These are phyloP conservation scores for Scatophagus argus DNA, from an alignment of 2,113 vertebrate species.

Conservation along the genomic window DNA sequence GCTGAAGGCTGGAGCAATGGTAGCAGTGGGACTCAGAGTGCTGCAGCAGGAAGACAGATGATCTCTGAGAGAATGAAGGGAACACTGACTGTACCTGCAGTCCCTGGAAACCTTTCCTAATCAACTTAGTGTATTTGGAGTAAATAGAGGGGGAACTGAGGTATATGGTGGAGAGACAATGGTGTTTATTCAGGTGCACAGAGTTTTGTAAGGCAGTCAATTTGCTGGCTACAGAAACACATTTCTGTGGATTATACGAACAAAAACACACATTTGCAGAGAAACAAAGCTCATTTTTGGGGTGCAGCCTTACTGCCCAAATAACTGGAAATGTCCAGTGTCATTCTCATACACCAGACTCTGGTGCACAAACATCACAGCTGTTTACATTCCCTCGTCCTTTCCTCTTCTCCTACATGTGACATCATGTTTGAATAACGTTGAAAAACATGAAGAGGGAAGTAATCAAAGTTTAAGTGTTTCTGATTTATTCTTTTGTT, in stretches of 20 bases:
- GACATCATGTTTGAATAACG: conserved; percentile 27
- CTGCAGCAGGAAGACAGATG: conserved; percentile 64
- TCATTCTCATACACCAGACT: not conserved
- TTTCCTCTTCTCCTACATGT: not conserved
- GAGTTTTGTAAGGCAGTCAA: conserved; percentile 29
- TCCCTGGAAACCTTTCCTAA: conserved; percentile 45
- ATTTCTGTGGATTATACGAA: conserved; percentile 43
- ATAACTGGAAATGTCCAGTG: conserved; percentile 21
- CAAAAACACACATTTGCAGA: conserved; percentile 50
- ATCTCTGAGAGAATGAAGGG: conserved; percentile 36
- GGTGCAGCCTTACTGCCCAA: not conserved
- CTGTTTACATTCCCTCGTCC: conserved; percentile 17
- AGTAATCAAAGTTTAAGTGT: not conserved
- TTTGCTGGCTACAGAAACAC: conserved; percentile 19
- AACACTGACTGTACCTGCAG: conserved; percentile 46
- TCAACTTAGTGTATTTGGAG: conserved; percentile 45
- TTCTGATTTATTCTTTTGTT: not conserved
- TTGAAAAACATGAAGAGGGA: not conserved
- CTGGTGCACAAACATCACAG: conserved; percentile 23
- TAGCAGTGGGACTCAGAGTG: conserved; percentile 54
- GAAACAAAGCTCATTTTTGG: conserved; percentile 20
- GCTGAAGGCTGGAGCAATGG: conserved; percentile 27
- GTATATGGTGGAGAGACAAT: conserved; percentile 10
- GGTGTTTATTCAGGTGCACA: conserved; percentile 42
- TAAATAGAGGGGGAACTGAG: conserved; percentile 3